Conservation (phyloP, 2,797 vertebrate genomes). For the Tiaroga cobitis region DNA sequence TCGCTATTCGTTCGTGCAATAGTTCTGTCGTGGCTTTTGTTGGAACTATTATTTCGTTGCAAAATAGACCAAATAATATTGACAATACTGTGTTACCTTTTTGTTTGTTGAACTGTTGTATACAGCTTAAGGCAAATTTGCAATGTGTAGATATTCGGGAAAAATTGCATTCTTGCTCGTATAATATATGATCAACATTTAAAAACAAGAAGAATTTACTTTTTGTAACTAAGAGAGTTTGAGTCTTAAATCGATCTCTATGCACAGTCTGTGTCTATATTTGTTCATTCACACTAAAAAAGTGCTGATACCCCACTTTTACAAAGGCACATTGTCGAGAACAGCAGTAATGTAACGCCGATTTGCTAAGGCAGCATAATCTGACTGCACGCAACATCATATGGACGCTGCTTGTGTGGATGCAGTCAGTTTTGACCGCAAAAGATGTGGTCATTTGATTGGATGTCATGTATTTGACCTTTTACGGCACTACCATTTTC, state of each 20-base stretch:
- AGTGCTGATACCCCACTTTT: background rate
- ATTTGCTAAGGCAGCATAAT: background rate
- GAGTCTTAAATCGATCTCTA: background rate
- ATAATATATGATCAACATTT: too few relatives aligned
- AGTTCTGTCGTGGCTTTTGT: too few relatives aligned
- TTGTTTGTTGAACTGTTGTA: too few relatives aligned
- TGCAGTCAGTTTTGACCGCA: background rate
- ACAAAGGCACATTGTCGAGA: background rate
- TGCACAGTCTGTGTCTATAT: background rate
- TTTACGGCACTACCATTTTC: background rate
- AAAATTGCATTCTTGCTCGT: too few relatives aligned
- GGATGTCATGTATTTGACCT: background rate
- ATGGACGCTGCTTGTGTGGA: background rate
- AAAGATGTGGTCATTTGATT: background rate
- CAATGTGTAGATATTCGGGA: too few relatives aligned
- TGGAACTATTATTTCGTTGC: too few relatives aligned
- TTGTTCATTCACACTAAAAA: background rate
- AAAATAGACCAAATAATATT: too few relatives aligned
- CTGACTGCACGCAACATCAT: background rate
- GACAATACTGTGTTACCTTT: too few relatives aligned
- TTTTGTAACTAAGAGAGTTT: too few relatives aligned
- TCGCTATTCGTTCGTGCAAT: too few relatives aligned
- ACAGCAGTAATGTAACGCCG: background rate
- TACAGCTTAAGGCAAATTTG: too few relatives aligned
- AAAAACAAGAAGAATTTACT: too few relatives aligned